Percentiles rank a stretch among this genome's conserved stretches.
These are phyloP conservation scores for Phyllotreta striolata DNA, from an alignment of 2,888 invertebrate species.

Conservation along the genomic window DNA sequence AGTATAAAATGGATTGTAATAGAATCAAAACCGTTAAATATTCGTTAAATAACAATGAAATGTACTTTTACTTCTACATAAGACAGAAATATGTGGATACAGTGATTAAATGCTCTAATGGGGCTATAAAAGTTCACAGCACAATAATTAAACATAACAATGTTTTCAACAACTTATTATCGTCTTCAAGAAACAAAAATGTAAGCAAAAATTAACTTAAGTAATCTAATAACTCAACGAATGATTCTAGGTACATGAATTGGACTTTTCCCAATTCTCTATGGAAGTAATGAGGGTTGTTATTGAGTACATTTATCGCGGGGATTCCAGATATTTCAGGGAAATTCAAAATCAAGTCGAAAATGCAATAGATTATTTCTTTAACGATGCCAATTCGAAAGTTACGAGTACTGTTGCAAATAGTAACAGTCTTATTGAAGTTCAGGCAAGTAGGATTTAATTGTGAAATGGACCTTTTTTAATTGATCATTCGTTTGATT, in stretches of 20 bases:
- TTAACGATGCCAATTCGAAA: neutral
- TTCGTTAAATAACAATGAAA: neutral
- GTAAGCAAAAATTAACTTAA: neutral
- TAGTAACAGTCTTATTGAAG: too few species aligned
- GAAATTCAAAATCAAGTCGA: neutral
- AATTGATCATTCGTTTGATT: too few species aligned
- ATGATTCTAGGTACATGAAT: neutral
- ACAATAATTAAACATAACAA: neutral
- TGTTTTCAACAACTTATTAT: slow-evolving; percentile 2
- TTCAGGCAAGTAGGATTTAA: too few species aligned
- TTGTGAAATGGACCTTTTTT: too few species aligned
- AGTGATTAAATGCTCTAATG: neutral
- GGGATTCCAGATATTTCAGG: slow-evolving; percentile 3
- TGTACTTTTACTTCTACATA: neutral
- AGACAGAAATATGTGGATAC: slow-evolving; percentile 2
- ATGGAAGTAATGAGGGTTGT: neutral
- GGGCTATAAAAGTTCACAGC: neutral
- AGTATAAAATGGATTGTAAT: too few species aligned
- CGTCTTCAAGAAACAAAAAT: neutral
- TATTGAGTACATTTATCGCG: slow-evolving; percentile 1
- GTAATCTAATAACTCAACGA: neutral
- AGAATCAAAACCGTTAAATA: too few species aligned
- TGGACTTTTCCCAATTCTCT: neutral
- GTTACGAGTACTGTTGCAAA: too few species aligned
- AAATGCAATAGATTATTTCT: slow-evolving; percentile 2